Evolutionary conservation across 2,797 vertebrate genomes (phyloP), one percentile per base, ranked within the genome.

Genomic region (Neomorphus geoffroyi): DNA sequence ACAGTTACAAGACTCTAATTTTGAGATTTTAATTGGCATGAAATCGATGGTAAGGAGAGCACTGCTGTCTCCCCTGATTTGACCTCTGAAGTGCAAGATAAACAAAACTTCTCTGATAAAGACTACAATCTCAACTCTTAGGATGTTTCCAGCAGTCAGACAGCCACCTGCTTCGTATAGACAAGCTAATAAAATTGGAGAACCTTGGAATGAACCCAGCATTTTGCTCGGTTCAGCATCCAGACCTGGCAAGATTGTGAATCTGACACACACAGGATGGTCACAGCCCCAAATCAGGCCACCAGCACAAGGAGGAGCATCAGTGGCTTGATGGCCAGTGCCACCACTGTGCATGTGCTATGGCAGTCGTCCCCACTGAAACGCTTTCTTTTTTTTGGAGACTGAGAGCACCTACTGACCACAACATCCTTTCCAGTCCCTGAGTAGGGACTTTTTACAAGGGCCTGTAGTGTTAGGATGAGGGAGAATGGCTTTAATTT

Each of bases 11-110:
- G 71, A 33, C 21, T 65, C 80, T 78, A 62, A 66, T 74, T 87
- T 62, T 41, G 51, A 85, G 64, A 79, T 71, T 79, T 93, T 92
- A 86, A 91, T 79, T 73, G 72, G 80, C 64, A 64, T 71, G 33
- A 87, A 79, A 93, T 43, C 60, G 60, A 56, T 78, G 61, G n/a
- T 17, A 80, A 79, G 35, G 53, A 87, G 11, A 85, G 27, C 28
- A 77, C 9, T 24, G 28, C 50, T 45, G 23, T 41, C 69, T 89
- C 18, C 37, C 83, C 66, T 41, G 53, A 87, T 78, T 23, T 93
- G 90, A 95, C 67, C 80, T 91, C 67, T 69, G 64, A 61, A 82
- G 33, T 23, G 23, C 0, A 0, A 93, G 57, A 90, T 16, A 85
- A 95, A 86, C 51, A 90, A 88, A 82, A 77, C 48, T 73, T 91